Evolutionary conservation across 2,113 vertebrate genomes (phyloP), one percentile per base, ranked within the genome.

Genomic region (Picathartes gymnocephalus): DNA sequence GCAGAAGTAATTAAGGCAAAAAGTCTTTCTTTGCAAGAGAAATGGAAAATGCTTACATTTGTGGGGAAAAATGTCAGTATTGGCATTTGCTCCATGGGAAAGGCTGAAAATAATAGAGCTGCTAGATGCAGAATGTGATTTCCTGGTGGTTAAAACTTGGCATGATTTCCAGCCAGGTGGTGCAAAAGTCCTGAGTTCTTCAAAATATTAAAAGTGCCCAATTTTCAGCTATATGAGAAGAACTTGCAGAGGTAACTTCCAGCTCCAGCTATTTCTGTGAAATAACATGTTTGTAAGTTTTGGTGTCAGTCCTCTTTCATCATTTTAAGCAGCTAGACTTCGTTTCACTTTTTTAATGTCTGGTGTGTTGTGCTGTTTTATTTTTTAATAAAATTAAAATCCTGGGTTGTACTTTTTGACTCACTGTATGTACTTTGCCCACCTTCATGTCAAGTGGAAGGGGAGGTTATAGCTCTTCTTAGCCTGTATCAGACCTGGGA

Each of bases 1-100:
- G 40, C 50, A 88, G 58, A 92, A 94, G 81, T 92, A 94, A 93
- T 93, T 95, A 90, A 96, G 35, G 76, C 54, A 66, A 33, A 74
- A 92, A 71, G 35, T 58, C 47, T 83, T 87, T 80, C 50, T 93
- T 85, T 3, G 0, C 33, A 73, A 39, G 76, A 90, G 71, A 76
- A 93, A 66, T 73, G 81, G 64, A 90, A 96, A 93, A 81, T 90
- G 54, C 45, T 79, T 95, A 53, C 16, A 14, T 76, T 90, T 86
- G 42, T 86, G 68, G 42, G 44, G 27, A 9, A 88, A 93, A 90
- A 74, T 86, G 44, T 56, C 10, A 11, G 11, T 70, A 58, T 88
- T 68, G 71, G 85, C 82, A 81, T 70, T 95, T 85, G n/a, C 40
- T 90, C 20, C 14, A 20, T 57, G 30, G 68, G 56, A 78, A 86